Conservation (phyloP, 2,113 vertebrate species). For the Urocolius indicus region DNA sequence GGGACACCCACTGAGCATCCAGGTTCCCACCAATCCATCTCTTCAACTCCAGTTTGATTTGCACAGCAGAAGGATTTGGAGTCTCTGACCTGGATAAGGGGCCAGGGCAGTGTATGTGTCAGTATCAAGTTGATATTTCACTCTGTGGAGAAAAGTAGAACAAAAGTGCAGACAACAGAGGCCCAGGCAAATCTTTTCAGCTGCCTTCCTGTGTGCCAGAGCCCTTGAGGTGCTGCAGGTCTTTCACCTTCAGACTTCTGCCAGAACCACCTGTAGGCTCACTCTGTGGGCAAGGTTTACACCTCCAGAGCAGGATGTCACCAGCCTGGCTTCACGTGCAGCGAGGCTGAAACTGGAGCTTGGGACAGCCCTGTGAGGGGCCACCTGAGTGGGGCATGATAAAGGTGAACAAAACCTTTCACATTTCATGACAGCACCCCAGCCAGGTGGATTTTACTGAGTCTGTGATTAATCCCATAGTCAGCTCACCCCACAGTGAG, state of each 20-base stretch:
- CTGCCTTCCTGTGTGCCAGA: no score
- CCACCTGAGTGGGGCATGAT: fast-evolving
- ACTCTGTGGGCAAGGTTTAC: background rate
- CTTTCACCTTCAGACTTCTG: background rate
- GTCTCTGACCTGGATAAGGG: background rate
- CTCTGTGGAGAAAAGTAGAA: background rate
- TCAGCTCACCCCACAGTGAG: background rate
- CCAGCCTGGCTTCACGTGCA: background rate
- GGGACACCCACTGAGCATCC: background rate
- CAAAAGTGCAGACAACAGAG: background rate
- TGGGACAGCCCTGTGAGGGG: background rate
- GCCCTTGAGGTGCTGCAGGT: background rate
- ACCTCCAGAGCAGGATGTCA: background rate
- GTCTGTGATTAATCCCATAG: no score
- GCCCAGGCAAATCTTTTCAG: background rate
- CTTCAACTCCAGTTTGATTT: background rate
- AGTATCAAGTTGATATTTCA: background rate
- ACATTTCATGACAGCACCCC: fast-evolving
- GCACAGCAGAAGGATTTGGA: background rate
- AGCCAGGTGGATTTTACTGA: background rate
- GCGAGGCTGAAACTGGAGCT: background rate
- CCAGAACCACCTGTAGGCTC: background rate
- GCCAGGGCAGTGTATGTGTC: background rate
- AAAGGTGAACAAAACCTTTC: no score
- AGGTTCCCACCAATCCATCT: background rate